Base-by-base conservation (phyloP, 1,140 invertebrate genomes). In the Penaeus chinensis region DNA sequence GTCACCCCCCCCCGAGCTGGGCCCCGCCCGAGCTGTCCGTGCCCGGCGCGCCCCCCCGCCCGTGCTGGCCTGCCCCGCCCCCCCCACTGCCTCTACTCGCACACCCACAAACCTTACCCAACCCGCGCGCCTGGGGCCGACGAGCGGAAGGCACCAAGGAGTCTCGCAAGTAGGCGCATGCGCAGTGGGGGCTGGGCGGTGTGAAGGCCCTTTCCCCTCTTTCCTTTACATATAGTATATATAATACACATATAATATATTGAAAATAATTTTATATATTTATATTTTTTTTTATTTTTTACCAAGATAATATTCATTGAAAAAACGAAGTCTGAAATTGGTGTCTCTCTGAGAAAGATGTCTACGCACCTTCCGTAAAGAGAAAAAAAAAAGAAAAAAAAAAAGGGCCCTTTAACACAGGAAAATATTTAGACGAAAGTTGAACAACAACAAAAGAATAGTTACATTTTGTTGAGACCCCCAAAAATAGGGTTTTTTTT, bases 1-100 rank as follows among this genome's bases (percentile, higher is more conserved):
- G 84, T 90, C 24, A 90, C 89, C 27, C 89, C 89, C 0, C n/a
- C n/a, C n/a, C n/a, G 89, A 90, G 66, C 78, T 85, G 27, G 80
- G n/a, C 85, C 3, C 81, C 88, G 13, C 84, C 85, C 0, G 89
- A 89, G 54, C 89, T 85, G 24, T 82, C 85, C 22, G 37, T 84
- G 20, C 84, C 87, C 5, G 78, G 5, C 81, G 69, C 3, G 85
- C 80, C n/a, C 85, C 85, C 18, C 80, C 79, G 60, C 79, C 80
- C 54, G 11, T 78, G 19, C 80, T 5, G 79, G 71, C 66, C 85
- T 82, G 22, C 79, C 80, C 20, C 71, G 32, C 24, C 76, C 76
- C 81, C 42, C 66, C 19, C 85, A 87, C 37, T 22, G 60, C 22
- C 78, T 61, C 65, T 81, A 84, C 71, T 22, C 27, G 61, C 80